Conservation (phyloP, 92 coral and sea anemone species). For the Heliopora coerulea region DNA sequence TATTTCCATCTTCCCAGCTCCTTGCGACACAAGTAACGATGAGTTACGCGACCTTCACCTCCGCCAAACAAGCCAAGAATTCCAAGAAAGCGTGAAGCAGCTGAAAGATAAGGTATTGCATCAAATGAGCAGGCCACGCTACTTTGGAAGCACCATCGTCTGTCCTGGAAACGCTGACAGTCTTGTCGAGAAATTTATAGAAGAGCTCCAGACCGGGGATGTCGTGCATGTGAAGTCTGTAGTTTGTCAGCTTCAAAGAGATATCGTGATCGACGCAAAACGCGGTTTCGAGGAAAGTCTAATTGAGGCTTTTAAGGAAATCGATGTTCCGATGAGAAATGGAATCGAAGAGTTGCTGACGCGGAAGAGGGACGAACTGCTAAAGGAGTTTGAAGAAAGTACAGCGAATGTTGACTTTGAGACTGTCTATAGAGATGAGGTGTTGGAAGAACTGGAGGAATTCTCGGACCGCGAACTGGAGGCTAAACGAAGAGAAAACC, state of each 20-base stretch:
- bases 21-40: background rate
- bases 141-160: constrained; percentile 24
- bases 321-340: constrained; percentile 10
- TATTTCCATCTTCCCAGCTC: constrained; percentile 24
- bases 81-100: constrained; percentile 5
- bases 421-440: constrained; percentile 19
- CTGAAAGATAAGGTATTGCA: background rate
- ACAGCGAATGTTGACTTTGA: constrained; percentile 19
- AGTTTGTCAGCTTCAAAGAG: constrained; percentile 15
- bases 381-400: background rate
- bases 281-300: constrained; percentile 5
- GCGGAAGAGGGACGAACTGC: background rate
- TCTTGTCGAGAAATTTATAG: constrained; percentile 5
- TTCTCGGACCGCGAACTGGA: constrained; percentile 27
- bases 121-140: background rate
- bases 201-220: constrained; percentile 4
- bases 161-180: background rate
- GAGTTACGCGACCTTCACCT: constrained; percentile 3
- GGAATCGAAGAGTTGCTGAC: constrained; percentile 11
- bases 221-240: constrained; percentile 11
- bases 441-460: background rate
- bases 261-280: constrained; percentile 1
- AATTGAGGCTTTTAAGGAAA: background rate
- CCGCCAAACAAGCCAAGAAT: background rate
- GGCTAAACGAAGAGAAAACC: constrained; percentile 19